phyloP scores from a whole-genome alignment of 2,888 invertebrate species.

The Andrena hattorfiana region DNA sequence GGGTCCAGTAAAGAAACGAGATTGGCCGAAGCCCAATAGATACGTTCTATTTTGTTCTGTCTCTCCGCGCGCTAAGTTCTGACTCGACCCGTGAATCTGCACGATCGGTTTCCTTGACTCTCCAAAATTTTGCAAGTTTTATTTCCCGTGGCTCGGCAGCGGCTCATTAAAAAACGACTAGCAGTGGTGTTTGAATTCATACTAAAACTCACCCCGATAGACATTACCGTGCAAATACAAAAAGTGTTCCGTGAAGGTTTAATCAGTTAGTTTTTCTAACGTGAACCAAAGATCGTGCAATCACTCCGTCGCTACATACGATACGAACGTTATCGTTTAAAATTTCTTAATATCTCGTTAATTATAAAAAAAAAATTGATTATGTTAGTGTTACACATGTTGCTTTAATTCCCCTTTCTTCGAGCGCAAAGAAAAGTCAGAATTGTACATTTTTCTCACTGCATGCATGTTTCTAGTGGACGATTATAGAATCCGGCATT shows the following conservation, averaged over 20 bases:
- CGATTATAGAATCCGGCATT: background rate
- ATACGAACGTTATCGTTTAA: background rate
- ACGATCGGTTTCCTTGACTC: constrained; percentile 43
- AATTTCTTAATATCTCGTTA: background rate
- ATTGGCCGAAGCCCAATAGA: constrained; percentile 75
- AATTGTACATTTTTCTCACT: background rate
- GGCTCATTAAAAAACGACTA: background rate
- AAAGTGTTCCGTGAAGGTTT: constrained; percentile 21
- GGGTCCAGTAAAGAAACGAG: constrained; percentile 62
- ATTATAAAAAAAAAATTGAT: background rate
- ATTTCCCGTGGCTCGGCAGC: background rate
- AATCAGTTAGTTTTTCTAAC: background rate
- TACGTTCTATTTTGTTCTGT: constrained; percentile 80
- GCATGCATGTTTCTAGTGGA: too few relatives aligned
- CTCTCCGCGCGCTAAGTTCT: constrained; percentile 57
- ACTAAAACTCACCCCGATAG: background rate
- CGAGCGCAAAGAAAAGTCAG: background rate
- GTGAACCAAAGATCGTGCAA: background rate
- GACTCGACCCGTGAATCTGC: constrained; percentile 50
- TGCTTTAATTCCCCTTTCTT: background rate
- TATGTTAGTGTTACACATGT: background rate
- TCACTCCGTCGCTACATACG: background rate
- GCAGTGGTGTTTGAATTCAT: constrained; percentile 7
- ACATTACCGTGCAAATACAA: background rate
- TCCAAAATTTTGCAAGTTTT: constrained; percentile 17